These are phyloP conservation scores for Xiphorhynchus erythropygius DNA, from an alignment of 2,797 vertebrate species.

Conservation along the genomic window DNA sequence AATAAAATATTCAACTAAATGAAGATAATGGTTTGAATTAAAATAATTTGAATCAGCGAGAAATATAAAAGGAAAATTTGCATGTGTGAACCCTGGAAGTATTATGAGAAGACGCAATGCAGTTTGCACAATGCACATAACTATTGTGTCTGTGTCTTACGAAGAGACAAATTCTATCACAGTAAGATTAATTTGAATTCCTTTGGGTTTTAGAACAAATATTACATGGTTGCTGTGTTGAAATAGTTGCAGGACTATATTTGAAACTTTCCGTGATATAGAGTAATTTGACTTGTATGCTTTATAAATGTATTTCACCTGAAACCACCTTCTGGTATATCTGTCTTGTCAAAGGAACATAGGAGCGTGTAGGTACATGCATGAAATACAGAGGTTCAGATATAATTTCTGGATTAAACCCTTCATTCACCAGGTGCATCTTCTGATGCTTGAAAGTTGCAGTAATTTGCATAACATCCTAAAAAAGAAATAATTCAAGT, in stretches of 20 bases:
- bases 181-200: neutral
- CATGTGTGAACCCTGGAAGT: neutral
- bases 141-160: neutral
- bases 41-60: neutral
- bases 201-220: neutral
- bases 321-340: slow-evolving; percentile 31
- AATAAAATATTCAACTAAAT: neutral
- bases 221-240: neutral
- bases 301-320: neutral
- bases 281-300: neutral
- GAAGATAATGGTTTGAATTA: neutral
- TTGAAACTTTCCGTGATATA: neutral
- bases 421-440: slow-evolving; percentile 34
- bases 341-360: slow-evolving; percentile 77
- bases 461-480: slow-evolving; percentile 58
- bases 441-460: slow-evolving; percentile 18
- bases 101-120: neutral
- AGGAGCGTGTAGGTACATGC: slow-evolving; percentile 71
- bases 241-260: neutral
- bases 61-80: neutral
- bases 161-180: neutral
- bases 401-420: slow-evolving; percentile 74
- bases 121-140: neutral
- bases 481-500: neutral
- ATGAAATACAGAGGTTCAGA: slow-evolving; percentile 76